Conservation (phyloP, 2,888 invertebrate genomes). For the Myopa tessellatipennis region DNA sequence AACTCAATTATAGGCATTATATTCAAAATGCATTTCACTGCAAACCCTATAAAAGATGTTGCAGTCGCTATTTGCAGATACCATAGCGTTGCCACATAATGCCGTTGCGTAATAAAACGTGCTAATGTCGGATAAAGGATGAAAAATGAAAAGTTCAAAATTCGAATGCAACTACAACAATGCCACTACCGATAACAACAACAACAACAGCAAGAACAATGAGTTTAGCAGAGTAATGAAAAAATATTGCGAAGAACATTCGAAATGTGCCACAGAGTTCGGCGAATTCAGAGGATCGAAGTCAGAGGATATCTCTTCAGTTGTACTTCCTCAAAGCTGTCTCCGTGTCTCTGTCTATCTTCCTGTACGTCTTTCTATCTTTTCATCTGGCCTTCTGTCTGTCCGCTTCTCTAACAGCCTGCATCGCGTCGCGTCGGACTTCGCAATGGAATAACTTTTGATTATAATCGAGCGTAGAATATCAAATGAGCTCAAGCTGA, state of each 20-base stretch:
- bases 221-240: background rate
- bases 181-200: background rate
- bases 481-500: slow-evolving; percentile 59
- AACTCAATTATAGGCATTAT: no score
- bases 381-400: background rate
- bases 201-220: background rate
- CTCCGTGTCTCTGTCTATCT: slow-evolving; percentile 5
- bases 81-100: slow-evolving; percentile 24
- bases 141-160: background rate
- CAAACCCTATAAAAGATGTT: background rate
- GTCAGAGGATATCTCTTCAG: background rate
- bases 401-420: slow-evolving; percentile 6
- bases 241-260: slow-evolving; percentile 23
- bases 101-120: slow-evolving; percentile 28
- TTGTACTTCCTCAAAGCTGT: background rate
- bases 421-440: slow-evolving; percentile 12
- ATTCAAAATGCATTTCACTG: no score
- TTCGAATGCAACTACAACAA: background rate
- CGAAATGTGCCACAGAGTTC: background rate
- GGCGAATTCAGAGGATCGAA: background rate
- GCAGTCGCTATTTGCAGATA: background rate
- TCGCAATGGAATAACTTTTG: slow-evolving; percentile 61
- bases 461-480: slow-evolving; percentile 64
- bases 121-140: background rate
- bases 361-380: background rate